These are phyloP conservation scores for Panulirus ornatus DNA, from an alignment of 1,140 invertebrate genomes.

Conservation along the genomic window DNA sequence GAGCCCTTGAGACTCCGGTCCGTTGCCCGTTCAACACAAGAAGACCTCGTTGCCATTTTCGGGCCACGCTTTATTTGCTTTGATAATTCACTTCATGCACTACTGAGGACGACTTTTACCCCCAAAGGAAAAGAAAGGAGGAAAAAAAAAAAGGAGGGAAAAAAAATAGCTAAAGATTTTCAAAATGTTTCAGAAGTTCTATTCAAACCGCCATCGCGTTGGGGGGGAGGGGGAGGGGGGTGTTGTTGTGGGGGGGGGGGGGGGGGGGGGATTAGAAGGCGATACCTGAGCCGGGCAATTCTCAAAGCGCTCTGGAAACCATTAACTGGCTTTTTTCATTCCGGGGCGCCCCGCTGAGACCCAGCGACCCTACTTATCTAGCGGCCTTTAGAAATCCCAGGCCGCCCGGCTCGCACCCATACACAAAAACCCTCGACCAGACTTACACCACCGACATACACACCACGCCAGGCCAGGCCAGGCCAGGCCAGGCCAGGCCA, in stretches of 20 bases:
- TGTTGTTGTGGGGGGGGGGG: neutral
- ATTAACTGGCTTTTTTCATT: conserved; percentile 64
- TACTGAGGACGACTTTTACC: neutral
- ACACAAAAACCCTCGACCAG: neutral
- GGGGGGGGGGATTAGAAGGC: neutral
- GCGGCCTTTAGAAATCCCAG: conserved; percentile 45
- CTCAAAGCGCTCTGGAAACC: conserved; percentile 63
- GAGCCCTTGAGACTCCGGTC: neutral
- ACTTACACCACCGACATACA: conserved; percentile 24
- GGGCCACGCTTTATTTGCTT: no score
- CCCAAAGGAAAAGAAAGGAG: no score
- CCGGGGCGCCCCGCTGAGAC: conserved; percentile 46
- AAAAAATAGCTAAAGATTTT: no score
- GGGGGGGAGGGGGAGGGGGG: neutral
- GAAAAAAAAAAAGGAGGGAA: no score
- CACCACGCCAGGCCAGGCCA: neutral
- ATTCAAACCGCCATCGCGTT: neutral
- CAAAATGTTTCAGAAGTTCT: neutral
- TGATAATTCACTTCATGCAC: no score
- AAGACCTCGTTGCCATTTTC: no score
- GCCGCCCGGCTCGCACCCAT: conserved; percentile 16
- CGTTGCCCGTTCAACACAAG: neutral
- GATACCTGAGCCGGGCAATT: neutral
- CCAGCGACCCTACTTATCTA: conserved; percentile 52
- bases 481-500: no score